These are phyloP conservation scores for Galerucella nymphaeae DNA, from an alignment of 2,888 invertebrate species.

Conservation along the genomic window DNA sequence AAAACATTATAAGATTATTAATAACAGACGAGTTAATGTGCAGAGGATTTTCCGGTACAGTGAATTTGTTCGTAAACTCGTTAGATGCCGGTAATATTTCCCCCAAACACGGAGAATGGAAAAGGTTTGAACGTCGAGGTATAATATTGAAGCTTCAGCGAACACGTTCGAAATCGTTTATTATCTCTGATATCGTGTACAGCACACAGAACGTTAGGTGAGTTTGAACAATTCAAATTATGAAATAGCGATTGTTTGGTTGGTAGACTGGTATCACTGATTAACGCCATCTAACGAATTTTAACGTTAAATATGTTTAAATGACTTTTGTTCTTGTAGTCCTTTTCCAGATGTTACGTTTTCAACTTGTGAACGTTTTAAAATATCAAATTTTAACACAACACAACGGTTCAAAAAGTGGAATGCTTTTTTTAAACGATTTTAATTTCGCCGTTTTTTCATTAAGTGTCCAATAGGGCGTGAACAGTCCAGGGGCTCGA, in stretches of 20 bases:
- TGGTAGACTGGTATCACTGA: no score
- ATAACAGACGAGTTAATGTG: slow-evolving; percentile 42
- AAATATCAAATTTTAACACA: no score
- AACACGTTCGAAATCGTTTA: slow-evolving; percentile 11
- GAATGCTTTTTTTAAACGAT: no score
- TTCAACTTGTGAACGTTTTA: no score
- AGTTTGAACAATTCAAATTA: not conserved
- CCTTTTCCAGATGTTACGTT: no score
- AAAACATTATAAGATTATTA: slow-evolving; percentile 40
- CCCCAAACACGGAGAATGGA: slow-evolving; percentile 17
- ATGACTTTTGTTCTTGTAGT: no score
- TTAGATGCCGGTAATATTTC: slow-evolving; percentile 31
- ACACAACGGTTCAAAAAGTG: no score
- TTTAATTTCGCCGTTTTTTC: no score
- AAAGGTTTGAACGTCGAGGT: slow-evolving; percentile 13
- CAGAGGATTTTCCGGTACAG: slow-evolving; percentile 40
- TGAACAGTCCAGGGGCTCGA: no score
- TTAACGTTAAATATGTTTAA: no score
- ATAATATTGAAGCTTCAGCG: slow-evolving; percentile 17
- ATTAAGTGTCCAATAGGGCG: no score
- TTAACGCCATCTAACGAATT: no score
- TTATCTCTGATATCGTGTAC: not conserved
- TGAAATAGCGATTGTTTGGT: not conserved
- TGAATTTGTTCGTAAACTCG: slow-evolving; percentile 35
- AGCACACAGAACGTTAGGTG: not conserved